Base-by-base conservation (phyloP, 2,113 vertebrate genomes). In the Macrotis lagotis region DNA sequence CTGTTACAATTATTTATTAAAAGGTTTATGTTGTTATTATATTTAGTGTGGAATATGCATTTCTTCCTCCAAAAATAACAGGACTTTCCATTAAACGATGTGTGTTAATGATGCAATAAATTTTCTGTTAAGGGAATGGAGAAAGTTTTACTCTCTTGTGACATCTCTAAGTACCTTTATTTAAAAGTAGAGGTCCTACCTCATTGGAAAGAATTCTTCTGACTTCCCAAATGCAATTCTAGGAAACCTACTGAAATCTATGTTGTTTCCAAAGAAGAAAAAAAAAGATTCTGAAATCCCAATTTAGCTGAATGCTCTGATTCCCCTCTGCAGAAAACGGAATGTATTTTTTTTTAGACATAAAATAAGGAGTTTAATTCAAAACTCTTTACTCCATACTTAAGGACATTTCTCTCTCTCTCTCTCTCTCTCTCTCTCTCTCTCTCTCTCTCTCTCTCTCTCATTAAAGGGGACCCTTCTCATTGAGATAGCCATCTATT, bases 1-100 rank as follows among this genome's bases (percentile, higher is more conserved):
- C 95, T 92, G 89, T 94, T 96, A 97, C 50, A 95, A 94, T 97
- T 97, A 97, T 96, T 97, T 96, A 96, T 96, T 96, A 96, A 96
- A 83, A 96, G 94, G 96, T 97, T 97, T 97, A 93, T 94, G 93
- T 92, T 97, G 88, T 93, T 96, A 95, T 97, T 96, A 96, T 95
- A 95, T 94, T 93, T 96, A 96, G 96, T 93, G 52, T 90, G 95
- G 96, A 95, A 92, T 94, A 95, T 96, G 94, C 94, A 96, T 93
- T 92, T 97, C 94, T 96, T 95, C 91, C 91, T 95, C 92, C 96
- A 59, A 94, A 95, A 96, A 95, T 97, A 96, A 95, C 95, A 96
- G 91, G 91, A 93, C 94, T 96, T 96, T 94, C 96, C 97, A 93
- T 96, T 92, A 96, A 97, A 88, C 2, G 88, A 52, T 94, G 12